Percentiles rank a stretch among this genome's conserved stretches.
phyloP scores from a whole-genome alignment of 2,888 invertebrate species.

The Drosophila vallismaia region DNA sequence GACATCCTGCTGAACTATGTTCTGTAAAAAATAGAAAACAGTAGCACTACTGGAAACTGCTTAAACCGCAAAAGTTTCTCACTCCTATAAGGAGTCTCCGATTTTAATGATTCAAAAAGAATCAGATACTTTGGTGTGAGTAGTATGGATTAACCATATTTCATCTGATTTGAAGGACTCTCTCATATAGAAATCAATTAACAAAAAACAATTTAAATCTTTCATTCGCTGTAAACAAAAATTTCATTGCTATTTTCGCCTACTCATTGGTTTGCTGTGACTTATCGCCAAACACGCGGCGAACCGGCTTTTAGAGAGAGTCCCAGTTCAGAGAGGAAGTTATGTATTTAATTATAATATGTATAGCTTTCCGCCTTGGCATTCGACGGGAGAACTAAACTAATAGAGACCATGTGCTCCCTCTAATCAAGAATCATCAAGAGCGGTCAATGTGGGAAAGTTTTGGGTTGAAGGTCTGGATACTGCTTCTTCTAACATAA shows the following conservation, averaged over 20 bases:
- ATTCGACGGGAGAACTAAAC: constrained; percentile 1
- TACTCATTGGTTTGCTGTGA: constrained; percentile 26
- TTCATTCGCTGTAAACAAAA: constrained; percentile 65
- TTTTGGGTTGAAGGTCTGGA: constrained; percentile 33
- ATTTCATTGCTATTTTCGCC: constrained; percentile 46
- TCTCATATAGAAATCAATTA: constrained; percentile 73
- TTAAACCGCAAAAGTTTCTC: constrained; percentile 53
- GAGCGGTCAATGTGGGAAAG: constrained; percentile 25
- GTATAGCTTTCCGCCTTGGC: constrained; percentile 2
- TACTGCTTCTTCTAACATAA: background rate
- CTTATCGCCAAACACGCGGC: constrained; percentile 64
- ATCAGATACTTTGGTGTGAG: constrained; percentile 66
- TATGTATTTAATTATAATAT: constrained; percentile 5
- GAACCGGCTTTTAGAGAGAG: constrained; percentile 38
- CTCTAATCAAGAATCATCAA: constrained; percentile 18
- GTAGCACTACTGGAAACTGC: constrained; percentile 14
- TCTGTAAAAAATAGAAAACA: constrained; percentile 27
- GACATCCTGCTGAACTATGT: constrained; percentile 1
- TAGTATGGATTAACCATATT: constrained; percentile 14
- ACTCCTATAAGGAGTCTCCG: constrained; percentile 33
- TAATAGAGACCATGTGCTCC: constrained; percentile 32
- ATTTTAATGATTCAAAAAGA: constrained; percentile 75
- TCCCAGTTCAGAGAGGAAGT: background rate
- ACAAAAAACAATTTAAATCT: constrained; percentile 80
- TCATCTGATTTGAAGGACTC: constrained; percentile 23